These are phyloP conservation scores for Gasteruption jaculator DNA, from an alignment of 2,888 invertebrate genomes.

Conservation along the genomic window DNA sequence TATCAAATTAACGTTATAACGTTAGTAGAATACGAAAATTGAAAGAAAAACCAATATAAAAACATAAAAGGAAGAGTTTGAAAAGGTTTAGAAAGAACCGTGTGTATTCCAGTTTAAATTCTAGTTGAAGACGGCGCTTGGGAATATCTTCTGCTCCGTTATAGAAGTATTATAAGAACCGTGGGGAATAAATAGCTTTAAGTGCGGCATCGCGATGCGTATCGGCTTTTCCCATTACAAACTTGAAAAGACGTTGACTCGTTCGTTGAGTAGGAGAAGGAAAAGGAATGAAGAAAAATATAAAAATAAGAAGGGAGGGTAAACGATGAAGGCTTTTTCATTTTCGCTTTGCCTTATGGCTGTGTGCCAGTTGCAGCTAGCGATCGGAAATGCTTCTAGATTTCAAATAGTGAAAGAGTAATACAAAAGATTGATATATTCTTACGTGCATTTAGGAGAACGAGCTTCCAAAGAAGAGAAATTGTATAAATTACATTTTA, in stretches of 20 bases:
- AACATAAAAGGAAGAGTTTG: no score
- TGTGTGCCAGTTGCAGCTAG: conserved; percentile 41
- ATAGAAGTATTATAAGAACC: conserved; percentile 37
- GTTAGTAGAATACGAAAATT: no score
- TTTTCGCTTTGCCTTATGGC: conserved; percentile 39
- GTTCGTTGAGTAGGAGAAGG: conserved; percentile 21
- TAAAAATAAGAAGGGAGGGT: conserved; percentile 4
- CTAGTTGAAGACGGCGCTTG: conserved; percentile 14
- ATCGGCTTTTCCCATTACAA: conserved; percentile 47
- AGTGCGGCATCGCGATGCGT: conserved; percentile 44
- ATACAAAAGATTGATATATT: no score
- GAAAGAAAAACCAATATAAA: no score
- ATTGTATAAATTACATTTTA: no score
- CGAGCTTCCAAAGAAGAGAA: no score
- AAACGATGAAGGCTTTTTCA: conserved; percentile 34
- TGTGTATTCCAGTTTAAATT: no score
- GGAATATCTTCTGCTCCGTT: conserved; percentile 28
- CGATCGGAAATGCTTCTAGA: no score
- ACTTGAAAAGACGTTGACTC: conserved; percentile 37
- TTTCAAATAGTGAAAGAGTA: no score
- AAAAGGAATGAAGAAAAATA: conserved; percentile 12
- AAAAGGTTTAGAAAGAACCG: no score
- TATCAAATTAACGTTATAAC: no score
- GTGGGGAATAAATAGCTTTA: conserved; percentile 42
- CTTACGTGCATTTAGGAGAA: no score